A percentile compares a stretch with the other conserved stretches of the same genome.
Conservation (phyloP, 2,113 vertebrate species). For the Paradisaea rubra region DNA sequence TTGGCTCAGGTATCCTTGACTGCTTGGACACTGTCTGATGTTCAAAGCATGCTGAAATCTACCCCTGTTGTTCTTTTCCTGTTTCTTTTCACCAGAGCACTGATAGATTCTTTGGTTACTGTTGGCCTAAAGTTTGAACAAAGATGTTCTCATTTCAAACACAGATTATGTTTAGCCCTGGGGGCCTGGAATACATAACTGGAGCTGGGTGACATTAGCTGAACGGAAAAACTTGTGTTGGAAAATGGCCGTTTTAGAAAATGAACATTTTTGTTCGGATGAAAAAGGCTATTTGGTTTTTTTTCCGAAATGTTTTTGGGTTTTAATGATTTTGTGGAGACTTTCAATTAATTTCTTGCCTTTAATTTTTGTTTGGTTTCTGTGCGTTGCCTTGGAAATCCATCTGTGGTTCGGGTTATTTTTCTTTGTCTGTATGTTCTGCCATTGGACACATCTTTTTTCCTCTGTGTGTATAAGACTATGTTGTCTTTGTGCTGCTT, state of each 20-base stretch:
- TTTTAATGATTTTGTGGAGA: not conserved
- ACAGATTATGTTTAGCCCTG: slow-evolving; percentile 18
- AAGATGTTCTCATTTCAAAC: not conserved
- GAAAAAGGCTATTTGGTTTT: not conserved
- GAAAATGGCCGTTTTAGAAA: not conserved
- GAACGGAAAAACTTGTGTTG: not conserved
- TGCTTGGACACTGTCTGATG: not conserved
- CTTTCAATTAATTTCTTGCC: not conserved
- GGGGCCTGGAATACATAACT: not conserved
- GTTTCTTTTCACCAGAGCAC: not conserved
- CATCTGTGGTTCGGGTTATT: not conserved
- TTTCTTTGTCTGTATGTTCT: not conserved
- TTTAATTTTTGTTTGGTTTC: slow-evolving; percentile 2
- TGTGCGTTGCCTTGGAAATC: not conserved
- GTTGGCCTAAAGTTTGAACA: slow-evolving; percentile 1
- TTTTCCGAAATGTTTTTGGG: not conserved
- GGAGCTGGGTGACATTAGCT: not conserved
- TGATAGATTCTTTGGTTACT: not conserved
- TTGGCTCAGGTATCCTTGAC: not conserved
- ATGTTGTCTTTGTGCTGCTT: not conserved
- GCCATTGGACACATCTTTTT: not conserved
- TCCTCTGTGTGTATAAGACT: not conserved
- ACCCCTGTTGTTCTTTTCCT: not conserved
- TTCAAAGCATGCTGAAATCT: not conserved
- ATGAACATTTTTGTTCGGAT: not conserved